Evolutionary conservation across 2,113 vertebrate genomes (phyloP), one percentile per base, ranked within the genome.

Genomic region (Odobenus rosmarus): DNA sequence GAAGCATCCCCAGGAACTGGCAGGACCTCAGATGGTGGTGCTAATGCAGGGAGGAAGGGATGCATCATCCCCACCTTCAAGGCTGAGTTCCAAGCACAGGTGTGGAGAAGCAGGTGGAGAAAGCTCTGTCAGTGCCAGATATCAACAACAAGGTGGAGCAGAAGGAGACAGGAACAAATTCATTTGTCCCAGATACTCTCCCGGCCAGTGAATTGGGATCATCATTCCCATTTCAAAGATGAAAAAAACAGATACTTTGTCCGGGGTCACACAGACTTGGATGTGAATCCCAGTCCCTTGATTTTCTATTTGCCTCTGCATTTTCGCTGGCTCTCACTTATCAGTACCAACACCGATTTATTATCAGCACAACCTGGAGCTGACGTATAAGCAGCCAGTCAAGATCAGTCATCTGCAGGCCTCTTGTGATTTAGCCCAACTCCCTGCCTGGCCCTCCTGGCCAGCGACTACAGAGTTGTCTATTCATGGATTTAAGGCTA

Each of bases 301-400:
- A 64, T 39, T 36, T 86, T 59, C 46, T 51, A 1, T 53, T n/a
- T 59, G 26, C 12, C 23, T 26, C 72, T 85, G n/a, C 7, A 15
- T 4, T 28, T 62, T 3, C 31, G 31, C 10, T 7, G 49, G 24
- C 19, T 42, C 16, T 16, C 67, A 15, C 49, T 49, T 76, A 76
- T 31, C 26, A 31, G 74, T 5, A 18, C 7, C 26, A 18, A 77
- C 10, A 49, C 42, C 4, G 14, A 77, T 31, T 49, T 31, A 31
- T 33, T 2, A 26, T 18, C 64, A 46, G 24, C 1, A 9, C 62
- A 16, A 71, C 49, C 31, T 23, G 81, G 39, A 77, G 55, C 31
- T 62, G 26, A 8, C 12, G 55, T 4, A 2, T 0, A 21, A 4
- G 5, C 14, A n/a, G 0, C 57, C 55, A 16, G 6, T 10, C 4